Conservation (phyloP, 2,797 vertebrate genomes). For the Malacoraja senta region DNA sequence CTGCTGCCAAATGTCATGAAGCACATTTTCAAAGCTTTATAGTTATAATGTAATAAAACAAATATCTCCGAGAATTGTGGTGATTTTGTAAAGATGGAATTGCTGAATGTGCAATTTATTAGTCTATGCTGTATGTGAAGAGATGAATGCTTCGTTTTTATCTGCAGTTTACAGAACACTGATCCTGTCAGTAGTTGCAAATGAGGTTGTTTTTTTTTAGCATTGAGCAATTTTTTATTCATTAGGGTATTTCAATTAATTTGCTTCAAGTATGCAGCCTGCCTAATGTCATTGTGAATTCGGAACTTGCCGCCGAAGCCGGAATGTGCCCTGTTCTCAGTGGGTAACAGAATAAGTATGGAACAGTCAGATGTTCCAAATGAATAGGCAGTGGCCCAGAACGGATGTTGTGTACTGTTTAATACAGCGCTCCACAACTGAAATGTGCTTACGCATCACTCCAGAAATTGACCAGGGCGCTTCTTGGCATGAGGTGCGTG, state of each 20-base stretch:
- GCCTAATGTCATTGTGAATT: not conserved
- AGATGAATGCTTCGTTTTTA: not conserved
- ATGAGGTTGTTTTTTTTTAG: not conserved
- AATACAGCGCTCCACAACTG: too few relatives aligned
- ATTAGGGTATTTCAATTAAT: not conserved
- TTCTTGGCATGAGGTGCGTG: too few relatives aligned
- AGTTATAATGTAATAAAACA: slow-evolving; percentile 5
- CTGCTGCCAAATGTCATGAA: slow-evolving; percentile 6
- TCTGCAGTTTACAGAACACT: not conserved
- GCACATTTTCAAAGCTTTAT: slow-evolving; percentile 14
- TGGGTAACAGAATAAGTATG: not conserved
- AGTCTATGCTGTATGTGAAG: not conserved
- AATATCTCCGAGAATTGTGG: not conserved
- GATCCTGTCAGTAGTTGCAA: not conserved
- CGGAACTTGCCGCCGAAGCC: too few relatives aligned
- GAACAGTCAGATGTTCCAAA: not conserved
- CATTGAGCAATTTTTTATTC: not conserved
- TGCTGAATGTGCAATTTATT: slow-evolving; percentile 20
- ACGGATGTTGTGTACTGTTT: too few relatives aligned
- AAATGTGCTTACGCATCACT: too few relatives aligned
- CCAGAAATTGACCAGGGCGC: too few relatives aligned
- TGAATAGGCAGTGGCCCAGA: not conserved
- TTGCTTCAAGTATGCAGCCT: not conserved
- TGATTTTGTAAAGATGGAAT: not conserved
- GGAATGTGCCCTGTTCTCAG: not conserved